phyloP scores from a whole-genome alignment of 2,888 invertebrate genomes.

The Penaeus monodon region DNA sequence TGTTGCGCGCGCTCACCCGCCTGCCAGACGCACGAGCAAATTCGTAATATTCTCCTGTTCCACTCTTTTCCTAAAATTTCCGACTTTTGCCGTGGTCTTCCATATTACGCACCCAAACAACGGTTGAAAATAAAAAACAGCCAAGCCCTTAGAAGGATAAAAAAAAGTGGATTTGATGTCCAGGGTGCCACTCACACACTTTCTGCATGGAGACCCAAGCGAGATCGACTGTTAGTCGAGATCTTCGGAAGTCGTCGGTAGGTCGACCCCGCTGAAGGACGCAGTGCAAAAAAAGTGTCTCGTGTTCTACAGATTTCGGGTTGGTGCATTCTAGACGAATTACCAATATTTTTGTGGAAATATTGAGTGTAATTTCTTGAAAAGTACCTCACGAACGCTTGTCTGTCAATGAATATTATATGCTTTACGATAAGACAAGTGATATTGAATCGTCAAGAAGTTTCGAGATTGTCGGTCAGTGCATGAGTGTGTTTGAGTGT shows the following conservation, averaged over 20 bases:
- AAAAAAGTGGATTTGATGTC: not conserved
- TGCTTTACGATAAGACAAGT: too few species aligned
- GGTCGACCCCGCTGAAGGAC: constrained; percentile 12
- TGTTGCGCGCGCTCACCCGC: constrained; percentile 25
- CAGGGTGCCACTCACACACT: not conserved
- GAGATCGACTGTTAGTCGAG: constrained; percentile 26
- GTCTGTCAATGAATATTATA: too few species aligned
- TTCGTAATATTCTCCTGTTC: not conserved
- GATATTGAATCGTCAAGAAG: too few species aligned
- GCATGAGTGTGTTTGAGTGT: too few species aligned
- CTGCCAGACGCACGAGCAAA: constrained; percentile 47
- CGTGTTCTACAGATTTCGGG: not conserved
- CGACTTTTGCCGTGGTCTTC: not conserved
- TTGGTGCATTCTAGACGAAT: not conserved
- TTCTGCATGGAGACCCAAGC: constrained; percentile 11
- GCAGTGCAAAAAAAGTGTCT: constrained; percentile 10
- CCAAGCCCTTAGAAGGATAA: not conserved
- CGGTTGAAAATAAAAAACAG: not conserved
- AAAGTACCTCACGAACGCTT: too few species aligned
- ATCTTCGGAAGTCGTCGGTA: constrained; percentile 27
- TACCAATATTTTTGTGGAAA: not conserved
- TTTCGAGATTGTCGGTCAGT: too few species aligned
- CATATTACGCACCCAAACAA: not conserved
- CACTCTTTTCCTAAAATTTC: not conserved
- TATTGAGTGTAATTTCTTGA: not conserved